Base-by-base conservation (phyloP, 1,140 invertebrate genomes). In the Drosophila santomea region DNA sequence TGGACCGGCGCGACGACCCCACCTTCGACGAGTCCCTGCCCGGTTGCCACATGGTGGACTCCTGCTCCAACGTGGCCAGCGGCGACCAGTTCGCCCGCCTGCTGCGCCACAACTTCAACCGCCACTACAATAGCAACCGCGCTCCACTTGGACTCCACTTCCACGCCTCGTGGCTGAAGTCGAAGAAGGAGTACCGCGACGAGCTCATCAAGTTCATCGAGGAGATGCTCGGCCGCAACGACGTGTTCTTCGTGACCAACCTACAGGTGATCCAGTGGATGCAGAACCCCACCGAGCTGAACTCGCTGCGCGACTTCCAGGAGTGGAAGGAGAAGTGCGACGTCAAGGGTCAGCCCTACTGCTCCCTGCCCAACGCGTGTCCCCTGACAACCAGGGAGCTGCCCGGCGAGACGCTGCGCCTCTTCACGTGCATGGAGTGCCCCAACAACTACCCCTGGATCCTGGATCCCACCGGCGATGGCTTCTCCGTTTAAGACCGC, bases 231-330 rank as follows among this genome's bases (percentile, higher is more conserved):
- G 94, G 95, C 61, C 95, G 96, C 80, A 97, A 97, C 84, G 97
- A 99, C 91, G 97, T 98, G 12, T 98, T 98, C 93, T 98, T 99
- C 91, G 97, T 98, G 35, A 98, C 97, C 50, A 97, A 97, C 93
- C 94, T 97, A 71, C 97, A 98, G 94, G 97, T 98, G 8, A 97
- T 99, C 84, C 97, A 98, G 93, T 99, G 98, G 98, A 98, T 99
- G 97, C 97, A 98, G 93, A 97, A 97, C 73, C 98, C 98, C 41
- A 98, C 97, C 4, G 97, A 98, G 92, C 83, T 98, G 48, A 95
- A 96, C 11, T 95, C 95, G 14, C 94, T 98, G 41, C 94, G 97
- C 81, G 97, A 98, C 86, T 98, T 98, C 95, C 95, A 96, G 88
- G 97, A 98, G 91, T 98, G 97, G 97, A 98, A 98, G 93, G 97